These are phyloP conservation scores for Nomada hirtipes DNA, from an alignment of 2,888 invertebrate genomes.

Conservation along the genomic window DNA sequence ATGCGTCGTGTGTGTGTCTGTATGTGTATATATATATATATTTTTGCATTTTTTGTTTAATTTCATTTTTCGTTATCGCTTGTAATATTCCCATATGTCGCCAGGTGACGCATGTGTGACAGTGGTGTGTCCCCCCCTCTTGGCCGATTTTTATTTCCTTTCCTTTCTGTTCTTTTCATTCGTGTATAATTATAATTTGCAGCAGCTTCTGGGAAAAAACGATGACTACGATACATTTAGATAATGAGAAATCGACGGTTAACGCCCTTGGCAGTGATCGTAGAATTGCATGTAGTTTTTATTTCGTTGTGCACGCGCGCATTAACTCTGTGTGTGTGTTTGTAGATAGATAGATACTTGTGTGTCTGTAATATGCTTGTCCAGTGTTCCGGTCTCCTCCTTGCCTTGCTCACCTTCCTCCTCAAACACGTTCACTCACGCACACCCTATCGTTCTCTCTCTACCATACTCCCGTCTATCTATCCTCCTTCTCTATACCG, in stretches of 20 bases:
- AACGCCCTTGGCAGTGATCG: slow-evolving; percentile 83
- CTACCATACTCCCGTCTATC: not conserved
- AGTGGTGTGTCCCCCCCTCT: not conserved
- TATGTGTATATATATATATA: slow-evolving; percentile 41
- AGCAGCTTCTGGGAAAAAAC: slow-evolving; percentile 39
- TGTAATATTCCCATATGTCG: slow-evolving; percentile 28
- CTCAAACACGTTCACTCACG: no score
- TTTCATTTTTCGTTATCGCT: slow-evolving; percentile 20
- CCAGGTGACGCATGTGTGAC: slow-evolving; percentile 15
- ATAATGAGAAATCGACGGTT: slow-evolving; percentile 77
- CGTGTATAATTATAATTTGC: slow-evolving; percentile 24
- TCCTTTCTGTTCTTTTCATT: not conserved
- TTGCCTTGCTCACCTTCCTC: slow-evolving; percentile 16
- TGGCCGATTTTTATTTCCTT: not conserved
- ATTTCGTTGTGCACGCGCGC: slow-evolving; percentile 30
- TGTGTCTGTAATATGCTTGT: not conserved
- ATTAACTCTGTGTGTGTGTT: not conserved
- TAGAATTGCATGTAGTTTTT: slow-evolving; percentile 78
- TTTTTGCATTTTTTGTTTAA: slow-evolving; percentile 35
- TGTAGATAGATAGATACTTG: not conserved
- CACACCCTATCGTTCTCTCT: not conserved
- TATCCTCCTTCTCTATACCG: slow-evolving; percentile 7
- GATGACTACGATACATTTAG: slow-evolving; percentile 62
- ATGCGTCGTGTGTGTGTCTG: not conserved
- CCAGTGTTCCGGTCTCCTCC: not conserved